These are phyloP conservation scores for Drosophila burlai DNA, from an alignment of 1,140 invertebrate species.

Conservation along the genomic window DNA sequence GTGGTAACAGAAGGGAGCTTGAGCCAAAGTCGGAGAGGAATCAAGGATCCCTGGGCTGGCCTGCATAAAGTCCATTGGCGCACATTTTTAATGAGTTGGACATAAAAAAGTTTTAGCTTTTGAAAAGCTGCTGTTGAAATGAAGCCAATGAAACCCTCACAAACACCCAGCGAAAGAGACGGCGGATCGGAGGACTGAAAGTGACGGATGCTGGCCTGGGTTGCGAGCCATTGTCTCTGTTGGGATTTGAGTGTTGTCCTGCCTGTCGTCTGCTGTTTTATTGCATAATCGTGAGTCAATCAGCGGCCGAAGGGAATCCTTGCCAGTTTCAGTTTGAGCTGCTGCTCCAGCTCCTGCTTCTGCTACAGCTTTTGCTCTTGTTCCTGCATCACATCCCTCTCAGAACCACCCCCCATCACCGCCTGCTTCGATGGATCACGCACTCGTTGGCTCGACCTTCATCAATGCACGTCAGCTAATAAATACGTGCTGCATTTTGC, in stretches of 20 bases:
- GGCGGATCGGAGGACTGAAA: constrained; percentile 2
- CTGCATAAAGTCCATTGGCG: constrained; percentile 73
- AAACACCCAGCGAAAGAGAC: constrained; percentile 12
- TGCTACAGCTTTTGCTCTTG: background rate
- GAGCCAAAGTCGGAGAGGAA: constrained; percentile 23
- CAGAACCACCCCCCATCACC: background rate
- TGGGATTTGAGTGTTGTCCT: constrained; percentile 64
- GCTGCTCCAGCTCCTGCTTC: background rate
- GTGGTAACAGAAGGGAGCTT: constrained; percentile 31
- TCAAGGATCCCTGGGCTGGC: constrained; percentile 27
- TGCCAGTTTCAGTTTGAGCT: background rate
- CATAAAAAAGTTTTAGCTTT: constrained; percentile 82
- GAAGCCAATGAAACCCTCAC: constrained; percentile 69
- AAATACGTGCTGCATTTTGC: constrained; percentile 75
- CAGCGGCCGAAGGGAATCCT: constrained; percentile 54
- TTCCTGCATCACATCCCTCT: background rate
- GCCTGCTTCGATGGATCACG: constrained; percentile 33
- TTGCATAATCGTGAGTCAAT: constrained; percentile 84
- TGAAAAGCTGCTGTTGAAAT: constrained; percentile 77
- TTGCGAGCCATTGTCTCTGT: constrained; percentile 56
- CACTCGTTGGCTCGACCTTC: constrained; percentile 59
- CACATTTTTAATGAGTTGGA: constrained; percentile 83
- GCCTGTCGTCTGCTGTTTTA: constrained; percentile 70
- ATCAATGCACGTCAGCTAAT: constrained; percentile 82
- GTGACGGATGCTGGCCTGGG: background rate